Evolutionary conservation across 2,797 vertebrate species (phyloP).

Genomic region (Furcifer pardalis): DNA sequence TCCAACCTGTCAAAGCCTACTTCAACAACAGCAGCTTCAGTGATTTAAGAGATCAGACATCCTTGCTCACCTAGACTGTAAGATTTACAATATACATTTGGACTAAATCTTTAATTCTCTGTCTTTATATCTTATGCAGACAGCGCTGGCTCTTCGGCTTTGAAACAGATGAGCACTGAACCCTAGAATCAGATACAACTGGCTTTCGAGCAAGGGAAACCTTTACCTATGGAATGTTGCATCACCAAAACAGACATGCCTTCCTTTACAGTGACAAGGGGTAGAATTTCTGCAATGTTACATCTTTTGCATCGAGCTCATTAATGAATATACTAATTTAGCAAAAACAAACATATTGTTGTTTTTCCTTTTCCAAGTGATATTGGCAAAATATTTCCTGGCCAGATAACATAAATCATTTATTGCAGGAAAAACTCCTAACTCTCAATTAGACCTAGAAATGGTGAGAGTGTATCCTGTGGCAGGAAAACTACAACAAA

Average conservation of each 20-base stretch:
- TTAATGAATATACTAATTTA: background rate
- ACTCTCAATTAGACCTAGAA: background rate
- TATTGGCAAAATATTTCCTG: background rate
- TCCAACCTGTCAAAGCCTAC: background rate
- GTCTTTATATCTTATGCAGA: background rate
- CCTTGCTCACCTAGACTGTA: too few species aligned
- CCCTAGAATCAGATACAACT: too few species aligned
- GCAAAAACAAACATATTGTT: background rate
- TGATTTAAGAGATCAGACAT: background rate
- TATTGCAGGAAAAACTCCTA: background rate
- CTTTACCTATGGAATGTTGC: background rate
- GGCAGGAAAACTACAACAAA: background rate
- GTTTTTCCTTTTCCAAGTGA: background rate
- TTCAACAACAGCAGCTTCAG: background rate
- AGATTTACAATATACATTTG: background rate
- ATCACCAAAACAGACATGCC: background rate
- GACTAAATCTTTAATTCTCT: background rate
- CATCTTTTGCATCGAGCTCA: background rate
- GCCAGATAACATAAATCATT: background rate
- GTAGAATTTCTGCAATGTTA: background rate
- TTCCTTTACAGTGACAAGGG: background rate
- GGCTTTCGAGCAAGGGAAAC: too few species aligned
- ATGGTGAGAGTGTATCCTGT: too few species aligned
- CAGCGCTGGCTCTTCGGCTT: too few species aligned
- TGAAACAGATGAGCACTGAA: too few species aligned